Conservation (phyloP, 2,888 invertebrate species). For the Pocota personata region DNA sequence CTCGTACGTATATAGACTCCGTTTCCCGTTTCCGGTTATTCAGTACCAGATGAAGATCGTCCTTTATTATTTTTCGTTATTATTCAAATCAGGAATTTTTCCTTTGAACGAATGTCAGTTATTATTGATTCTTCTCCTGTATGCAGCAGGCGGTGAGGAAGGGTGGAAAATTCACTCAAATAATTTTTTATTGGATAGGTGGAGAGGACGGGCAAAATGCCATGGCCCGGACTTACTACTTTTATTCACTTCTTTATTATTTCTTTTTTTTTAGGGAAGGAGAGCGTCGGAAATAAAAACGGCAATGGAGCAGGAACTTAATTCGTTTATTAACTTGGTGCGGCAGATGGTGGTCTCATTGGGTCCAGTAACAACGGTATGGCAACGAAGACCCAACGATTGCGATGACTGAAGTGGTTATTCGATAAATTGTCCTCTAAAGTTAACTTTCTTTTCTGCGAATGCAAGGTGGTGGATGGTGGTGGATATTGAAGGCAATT, state of each 20-base stretch:
- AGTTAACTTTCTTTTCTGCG: neutral
- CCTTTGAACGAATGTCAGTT: conserved; percentile 59
- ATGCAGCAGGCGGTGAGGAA: neutral
- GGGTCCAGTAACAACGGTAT: neutral
- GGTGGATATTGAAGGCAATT: neutral
- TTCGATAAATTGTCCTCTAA: conserved; percentile 42
- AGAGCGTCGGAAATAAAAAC: conserved; percentile 27
- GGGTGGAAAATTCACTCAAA: conserved; percentile 45
- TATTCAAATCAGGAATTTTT: conserved; percentile 68
- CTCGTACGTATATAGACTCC: conserved; percentile 13
- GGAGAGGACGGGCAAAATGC: conserved; percentile 1
- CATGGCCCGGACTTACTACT: conserved; percentile 9
- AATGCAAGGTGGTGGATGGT: neutral
- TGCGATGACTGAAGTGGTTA: conserved; percentile 34
- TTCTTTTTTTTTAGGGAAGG: neutral
- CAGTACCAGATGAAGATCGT: conserved; percentile 53
- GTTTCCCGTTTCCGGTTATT: conserved; percentile 23
- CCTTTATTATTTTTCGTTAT: conserved; percentile 48
- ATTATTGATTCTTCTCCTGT: conserved; percentile 51
- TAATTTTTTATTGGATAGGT: conserved; percentile 55
- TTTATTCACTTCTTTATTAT: conserved; percentile 38
- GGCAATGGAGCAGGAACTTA: conserved; percentile 42
- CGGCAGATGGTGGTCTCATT: conserved; percentile 56
- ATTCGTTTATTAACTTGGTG: conserved; percentile 71
- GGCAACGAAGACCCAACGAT: conserved; percentile 3